These are phyloP conservation scores for Urocolius indicus DNA, from an alignment of 2,113 vertebrate genomes.

Conservation along the genomic window DNA sequence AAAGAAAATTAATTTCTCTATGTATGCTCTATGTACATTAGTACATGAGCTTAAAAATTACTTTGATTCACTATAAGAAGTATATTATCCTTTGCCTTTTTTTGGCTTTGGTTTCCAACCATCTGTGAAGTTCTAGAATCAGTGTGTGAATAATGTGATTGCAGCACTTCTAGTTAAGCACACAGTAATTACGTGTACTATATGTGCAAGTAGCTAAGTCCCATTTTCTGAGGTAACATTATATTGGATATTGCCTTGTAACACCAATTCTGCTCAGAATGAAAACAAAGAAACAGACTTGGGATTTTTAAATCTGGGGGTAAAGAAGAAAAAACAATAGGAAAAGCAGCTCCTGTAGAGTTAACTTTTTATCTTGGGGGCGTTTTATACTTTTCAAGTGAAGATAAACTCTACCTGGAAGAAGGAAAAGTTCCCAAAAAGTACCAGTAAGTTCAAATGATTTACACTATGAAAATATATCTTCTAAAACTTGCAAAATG, in stretches of 20 bases:
- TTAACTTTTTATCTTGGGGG: neutral
- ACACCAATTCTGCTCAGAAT: neutral
- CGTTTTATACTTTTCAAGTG: neutral
- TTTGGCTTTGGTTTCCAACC: neutral
- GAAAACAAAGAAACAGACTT: neutral
- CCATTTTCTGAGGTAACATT: neutral
- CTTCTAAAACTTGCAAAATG: neutral
- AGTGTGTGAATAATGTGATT: neutral
- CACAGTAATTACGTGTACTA: neutral
- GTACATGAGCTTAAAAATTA: neutral
- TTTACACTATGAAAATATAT: too few species aligned
- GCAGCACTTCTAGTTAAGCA: neutral
- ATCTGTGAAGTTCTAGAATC: neutral
- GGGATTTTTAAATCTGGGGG: neutral
- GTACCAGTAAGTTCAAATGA: neutral
- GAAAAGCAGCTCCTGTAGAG: neutral
- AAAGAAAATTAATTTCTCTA: neutral
- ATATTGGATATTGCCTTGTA: neutral
- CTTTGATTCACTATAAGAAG: neutral
- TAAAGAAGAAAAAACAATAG: neutral
- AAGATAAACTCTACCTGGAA: neutral
- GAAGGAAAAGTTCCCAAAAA: neutral
- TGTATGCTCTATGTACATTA: neutral
- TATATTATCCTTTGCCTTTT: neutral
- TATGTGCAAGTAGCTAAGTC: neutral